Base-by-base conservation (phyloP, 1,140 invertebrate species). In the Drosophila ogumai region DNA sequence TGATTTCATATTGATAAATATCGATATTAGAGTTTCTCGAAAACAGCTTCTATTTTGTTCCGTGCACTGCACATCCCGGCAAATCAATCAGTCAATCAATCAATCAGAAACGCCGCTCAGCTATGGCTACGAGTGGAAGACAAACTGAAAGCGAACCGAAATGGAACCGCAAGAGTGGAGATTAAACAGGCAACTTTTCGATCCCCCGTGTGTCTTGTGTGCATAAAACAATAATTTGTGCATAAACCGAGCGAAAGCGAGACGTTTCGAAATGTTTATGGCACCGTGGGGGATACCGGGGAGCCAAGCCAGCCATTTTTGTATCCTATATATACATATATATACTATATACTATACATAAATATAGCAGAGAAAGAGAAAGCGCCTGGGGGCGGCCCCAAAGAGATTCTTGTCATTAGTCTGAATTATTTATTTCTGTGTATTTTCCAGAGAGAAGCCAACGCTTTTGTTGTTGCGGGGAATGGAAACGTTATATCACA, bases 211-310 rank as follows among this genome's bases (percentile, higher is more conserved):
- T 57, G 34, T 73, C 57, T 28, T 55, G 49, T 74, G 58, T 61
- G 80, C 74, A 73, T 79, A 55, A 74, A 67, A 86, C 84, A 82
- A 86, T 86, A 82, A 87, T 82, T 86, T 79, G 66, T 74, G 65
- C 68, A 87, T 67, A 64, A 66, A 41, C 43, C 34, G 60, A 34
- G 68, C 78, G 66, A 63, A 49, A 65, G 58, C 55, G 59, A 60
- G 71, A 44, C 75, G 72, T 58, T 79, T 52, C 50, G 69, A 87
- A 60, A 82, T 82, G 79, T 86, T 86, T 86, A 86, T 82, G 79
- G 58, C 79, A 82, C 82, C 69, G 43, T 41, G 52, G 81, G 81
- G 81, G 81, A 79, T 44, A 25, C 28, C 22, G 58, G 57, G 17
- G n/a, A 54, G 6, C 34, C 47, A 13, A 44, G 19, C 32, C 67